Evolutionary conservation across 2,888 invertebrate species (phyloP).

Genomic region (Epirrhoe alternata): DNA sequence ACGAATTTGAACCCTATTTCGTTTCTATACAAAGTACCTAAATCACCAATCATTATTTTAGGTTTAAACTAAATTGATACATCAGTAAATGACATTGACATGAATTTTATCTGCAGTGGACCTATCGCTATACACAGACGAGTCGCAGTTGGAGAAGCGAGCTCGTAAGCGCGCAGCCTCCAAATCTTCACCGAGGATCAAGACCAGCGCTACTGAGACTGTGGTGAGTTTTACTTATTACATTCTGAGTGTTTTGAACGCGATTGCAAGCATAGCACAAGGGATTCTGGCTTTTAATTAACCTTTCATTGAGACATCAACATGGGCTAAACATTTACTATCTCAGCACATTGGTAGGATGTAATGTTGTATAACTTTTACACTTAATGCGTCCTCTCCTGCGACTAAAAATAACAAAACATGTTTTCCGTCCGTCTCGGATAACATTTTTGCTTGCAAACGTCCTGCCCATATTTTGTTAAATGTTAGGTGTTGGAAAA

Average conservation of each 20-base stretch:
- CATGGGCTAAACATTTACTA: neutral
- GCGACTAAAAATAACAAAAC: too few species aligned
- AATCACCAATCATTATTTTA: neutral
- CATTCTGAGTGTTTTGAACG: neutral
- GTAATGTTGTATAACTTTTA: neutral
- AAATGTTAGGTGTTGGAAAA: too few species aligned
- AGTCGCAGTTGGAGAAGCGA: constrained; percentile 90
- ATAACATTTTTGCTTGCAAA: too few species aligned
- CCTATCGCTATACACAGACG: constrained; percentile 92
- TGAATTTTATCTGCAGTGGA: constrained; percentile 88
- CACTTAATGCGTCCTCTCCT: too few species aligned
- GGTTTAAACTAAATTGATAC: neutral
- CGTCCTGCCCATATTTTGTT: too few species aligned
- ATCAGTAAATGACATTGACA: neutral
- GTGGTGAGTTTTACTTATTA: constrained; percentile 53
- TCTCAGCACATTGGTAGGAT: neutral
- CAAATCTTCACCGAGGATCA: constrained; percentile 64
- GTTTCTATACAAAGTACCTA: neutral
- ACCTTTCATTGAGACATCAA: too few species aligned
- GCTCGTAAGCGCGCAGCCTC: constrained; percentile 71
- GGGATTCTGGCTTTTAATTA: too few species aligned
- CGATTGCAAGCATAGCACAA: too few species aligned
- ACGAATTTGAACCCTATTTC: too few species aligned
- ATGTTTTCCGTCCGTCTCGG: too few species aligned
- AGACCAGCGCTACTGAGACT: constrained; percentile 53